Evolutionary conservation across 2,888 invertebrate species (phyloP).

Genomic region (Andrena bicolor): DNA sequence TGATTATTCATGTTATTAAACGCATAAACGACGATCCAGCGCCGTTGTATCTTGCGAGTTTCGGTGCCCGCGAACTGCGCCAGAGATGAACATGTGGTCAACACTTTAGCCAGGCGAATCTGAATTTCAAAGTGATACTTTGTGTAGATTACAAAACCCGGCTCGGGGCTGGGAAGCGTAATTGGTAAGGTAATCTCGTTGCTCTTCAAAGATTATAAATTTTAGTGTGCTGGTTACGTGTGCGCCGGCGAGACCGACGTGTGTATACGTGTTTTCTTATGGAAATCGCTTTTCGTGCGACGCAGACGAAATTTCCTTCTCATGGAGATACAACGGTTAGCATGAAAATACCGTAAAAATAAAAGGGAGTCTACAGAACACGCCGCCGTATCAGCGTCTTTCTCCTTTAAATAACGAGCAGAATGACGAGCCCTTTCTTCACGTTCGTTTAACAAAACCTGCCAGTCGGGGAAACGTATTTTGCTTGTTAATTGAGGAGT

Average conservation of each 20-base stretch:
- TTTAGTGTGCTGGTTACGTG: constrained; percentile 18
- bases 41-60: constrained; percentile 7
- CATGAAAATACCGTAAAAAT: constrained; percentile 9
- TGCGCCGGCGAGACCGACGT: background rate
- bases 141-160: constrained; percentile 56
- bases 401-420: background rate
- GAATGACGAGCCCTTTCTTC: background rate
- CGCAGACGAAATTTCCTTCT: constrained; percentile 40
- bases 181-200: constrained; percentile 60
- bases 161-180: constrained; percentile 30
- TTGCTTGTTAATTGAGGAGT: too few species aligned
- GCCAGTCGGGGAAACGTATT: too few species aligned
- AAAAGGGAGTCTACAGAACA: background rate
- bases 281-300: constrained; percentile 48
- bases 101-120: constrained; percentile 44
- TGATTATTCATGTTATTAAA: constrained; percentile 11
- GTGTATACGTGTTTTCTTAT: constrained; percentile 52
- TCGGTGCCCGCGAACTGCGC: background rate
- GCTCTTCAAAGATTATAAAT: constrained; percentile 58
- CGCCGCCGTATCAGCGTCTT: background rate
- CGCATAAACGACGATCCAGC: constrained; percentile 22
- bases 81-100: constrained; percentile 38
- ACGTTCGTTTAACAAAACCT: background rate
- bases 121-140: constrained; percentile 62
- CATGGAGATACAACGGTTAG: constrained; percentile 39